phyloP scores from a whole-genome alignment of 2,113 vertebrate species.

The Grallaria varia region DNA sequence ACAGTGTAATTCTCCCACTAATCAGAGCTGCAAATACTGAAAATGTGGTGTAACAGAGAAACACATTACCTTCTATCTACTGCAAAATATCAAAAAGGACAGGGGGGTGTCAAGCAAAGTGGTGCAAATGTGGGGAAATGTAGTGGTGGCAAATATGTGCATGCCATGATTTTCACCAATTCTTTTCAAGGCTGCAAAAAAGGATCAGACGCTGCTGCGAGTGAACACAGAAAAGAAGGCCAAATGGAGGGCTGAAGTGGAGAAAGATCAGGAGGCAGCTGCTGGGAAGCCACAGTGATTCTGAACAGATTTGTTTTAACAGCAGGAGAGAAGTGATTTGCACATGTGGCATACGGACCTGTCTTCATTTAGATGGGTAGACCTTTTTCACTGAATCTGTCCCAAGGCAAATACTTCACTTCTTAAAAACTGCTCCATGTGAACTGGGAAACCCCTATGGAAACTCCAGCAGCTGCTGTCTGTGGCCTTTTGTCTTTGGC shows the following conservation, averaged over 20 bases:
- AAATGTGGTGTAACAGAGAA: neutral
- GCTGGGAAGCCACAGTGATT: conserved; percentile 3
- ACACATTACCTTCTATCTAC: neutral
- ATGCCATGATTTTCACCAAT: neutral
- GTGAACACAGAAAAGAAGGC: conserved; percentile 55
- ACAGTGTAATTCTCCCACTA: neutral
- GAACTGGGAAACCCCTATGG: neutral
- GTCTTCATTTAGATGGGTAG: neutral
- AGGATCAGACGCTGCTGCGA: neutral
- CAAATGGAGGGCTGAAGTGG: conserved; percentile 20
- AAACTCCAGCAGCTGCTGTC: neutral
- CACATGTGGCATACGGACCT: neutral
- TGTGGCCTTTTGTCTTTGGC: neutral
- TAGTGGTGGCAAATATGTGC: neutral
- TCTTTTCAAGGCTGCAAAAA: conserved; percentile 37
- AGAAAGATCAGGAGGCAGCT: neutral
- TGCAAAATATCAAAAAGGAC: neutral
- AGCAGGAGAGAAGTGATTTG: neutral
- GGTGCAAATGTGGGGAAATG: neutral
- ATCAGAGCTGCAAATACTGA: neutral
- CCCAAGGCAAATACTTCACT: neutral
- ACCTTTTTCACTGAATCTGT: neutral
- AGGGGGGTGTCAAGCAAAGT: neutral
- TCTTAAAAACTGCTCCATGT: neutral
- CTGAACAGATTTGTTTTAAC: neutral